phyloP scores from a whole-genome alignment of 2,888 invertebrate species.

The Rotaria magnacalcarata region DNA sequence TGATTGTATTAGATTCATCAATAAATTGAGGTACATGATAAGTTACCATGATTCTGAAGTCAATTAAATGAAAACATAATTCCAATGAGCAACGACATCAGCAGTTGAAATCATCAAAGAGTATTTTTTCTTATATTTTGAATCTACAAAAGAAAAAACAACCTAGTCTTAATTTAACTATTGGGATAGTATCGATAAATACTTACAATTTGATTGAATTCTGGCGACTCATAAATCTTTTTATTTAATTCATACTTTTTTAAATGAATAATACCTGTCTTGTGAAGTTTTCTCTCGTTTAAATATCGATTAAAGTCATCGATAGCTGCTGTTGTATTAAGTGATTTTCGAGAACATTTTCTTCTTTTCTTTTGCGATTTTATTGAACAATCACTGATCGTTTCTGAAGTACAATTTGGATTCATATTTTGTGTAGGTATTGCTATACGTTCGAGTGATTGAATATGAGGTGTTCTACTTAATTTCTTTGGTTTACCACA shows the following conservation, averaged over 20 bases:
- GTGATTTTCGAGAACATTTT: not conserved
- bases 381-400: not conserved
- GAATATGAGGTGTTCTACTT: not conserved
- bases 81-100: too few species aligned
- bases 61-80: too few species aligned
- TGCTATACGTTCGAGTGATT: not conserved
- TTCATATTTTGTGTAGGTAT: not conserved
- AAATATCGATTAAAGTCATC: not conserved
- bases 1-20: too few species aligned
- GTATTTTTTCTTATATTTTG: not conserved
- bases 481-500: not conserved
- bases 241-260: not conserved
- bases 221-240: not conserved
- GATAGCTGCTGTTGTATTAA: not conserved
- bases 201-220: not conserved
- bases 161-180: too few species aligned
- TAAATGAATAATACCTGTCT: not conserved
- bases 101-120: too few species aligned
- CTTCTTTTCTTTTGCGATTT: not conserved
- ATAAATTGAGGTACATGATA: too few species aligned
- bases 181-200: too few species aligned
- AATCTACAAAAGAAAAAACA: not conserved
- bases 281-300: not conserved
- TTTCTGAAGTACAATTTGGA: not conserved
- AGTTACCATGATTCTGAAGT: too few species aligned